Evolutionary conservation across 1,140 invertebrate genomes (phyloP).

Genomic region (Muscidifurax raptorellus): DNA sequence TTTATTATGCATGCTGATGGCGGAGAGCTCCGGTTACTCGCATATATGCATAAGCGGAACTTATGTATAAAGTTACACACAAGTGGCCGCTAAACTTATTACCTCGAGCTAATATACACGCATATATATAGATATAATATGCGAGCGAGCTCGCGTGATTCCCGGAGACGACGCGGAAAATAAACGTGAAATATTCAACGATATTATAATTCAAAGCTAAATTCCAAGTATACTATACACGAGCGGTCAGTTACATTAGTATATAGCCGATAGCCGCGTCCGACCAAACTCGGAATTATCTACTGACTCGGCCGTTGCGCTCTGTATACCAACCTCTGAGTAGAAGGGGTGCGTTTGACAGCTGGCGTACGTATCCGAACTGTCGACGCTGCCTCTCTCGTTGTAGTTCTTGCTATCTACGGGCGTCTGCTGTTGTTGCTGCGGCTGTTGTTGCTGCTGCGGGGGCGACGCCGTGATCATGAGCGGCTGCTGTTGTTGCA

Average conservation of each 20-base stretch:
- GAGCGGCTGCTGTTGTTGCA: conserved; percentile 25
- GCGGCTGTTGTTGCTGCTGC: conserved; percentile 2
- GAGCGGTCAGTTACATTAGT: no score
- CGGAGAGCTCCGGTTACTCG: no score
- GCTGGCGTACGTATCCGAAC: conserved; percentile 95
- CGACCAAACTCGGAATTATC: background rate
- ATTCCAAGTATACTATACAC: no score
- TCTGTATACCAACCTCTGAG: conserved; percentile 76
- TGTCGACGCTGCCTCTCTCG: conserved; percentile 86
- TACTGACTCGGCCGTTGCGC: background rate
- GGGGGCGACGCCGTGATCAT: background rate
- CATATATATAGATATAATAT: no score
- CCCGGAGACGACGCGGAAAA: background rate
- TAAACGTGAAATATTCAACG: background rate
- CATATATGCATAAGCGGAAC: no score
- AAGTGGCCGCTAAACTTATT: no score
- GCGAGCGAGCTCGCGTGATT: no score
- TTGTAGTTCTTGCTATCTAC: conserved; percentile 73
- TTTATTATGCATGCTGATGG: no score
- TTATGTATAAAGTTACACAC: no score
- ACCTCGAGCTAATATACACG: no score
- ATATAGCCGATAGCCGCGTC: background rate
- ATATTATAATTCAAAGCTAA: no score
- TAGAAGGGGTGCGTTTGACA: conserved; percentile 96
- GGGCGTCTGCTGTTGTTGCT: conserved; percentile 28